Conservation (phyloP, 2,113 vertebrate genomes). For the Microcebus tavaratra region DNA sequence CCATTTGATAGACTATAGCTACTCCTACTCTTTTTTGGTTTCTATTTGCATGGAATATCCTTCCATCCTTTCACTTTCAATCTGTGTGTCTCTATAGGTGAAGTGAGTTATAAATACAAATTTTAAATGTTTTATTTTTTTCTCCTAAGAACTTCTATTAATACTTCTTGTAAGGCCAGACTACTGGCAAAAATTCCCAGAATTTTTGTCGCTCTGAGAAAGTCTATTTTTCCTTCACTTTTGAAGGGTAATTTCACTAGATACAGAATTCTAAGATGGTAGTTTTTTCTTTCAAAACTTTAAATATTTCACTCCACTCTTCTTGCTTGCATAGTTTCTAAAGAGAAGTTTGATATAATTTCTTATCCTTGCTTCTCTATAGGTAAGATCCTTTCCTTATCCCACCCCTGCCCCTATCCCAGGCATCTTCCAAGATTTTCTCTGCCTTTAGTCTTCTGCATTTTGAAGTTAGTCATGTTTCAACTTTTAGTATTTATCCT, state of each 20-base stretch:
- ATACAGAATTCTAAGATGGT: not conserved
- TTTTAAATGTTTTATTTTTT: not conserved
- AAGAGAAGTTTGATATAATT: not conserved
- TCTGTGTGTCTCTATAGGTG: no score
- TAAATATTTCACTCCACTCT: not conserved
- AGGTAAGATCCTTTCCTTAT: not conserved
- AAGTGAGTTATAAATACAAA: not conserved
- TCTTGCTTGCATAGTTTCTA: not conserved
- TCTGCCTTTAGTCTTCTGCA: no score
- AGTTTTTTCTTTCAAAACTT: not conserved
- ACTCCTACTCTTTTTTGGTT: no score
- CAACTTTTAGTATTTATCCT: no score
- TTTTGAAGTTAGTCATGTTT: no score
- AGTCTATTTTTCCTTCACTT: not conserved
- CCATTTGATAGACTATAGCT: no score
- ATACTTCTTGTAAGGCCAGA: not conserved
- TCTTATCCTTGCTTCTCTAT: not conserved
- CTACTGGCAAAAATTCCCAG: not conserved
- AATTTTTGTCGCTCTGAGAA: not conserved
- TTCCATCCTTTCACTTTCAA: no score
- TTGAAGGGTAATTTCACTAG: not conserved
- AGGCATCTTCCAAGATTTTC: no score
- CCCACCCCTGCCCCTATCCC: not conserved
- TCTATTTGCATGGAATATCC: no score
- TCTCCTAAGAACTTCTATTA: not conserved